These are phyloP conservation scores for Sinopyrophorus schimmeli DNA, from an alignment of 2,888 invertebrate species.

Conservation along the genomic window DNA sequence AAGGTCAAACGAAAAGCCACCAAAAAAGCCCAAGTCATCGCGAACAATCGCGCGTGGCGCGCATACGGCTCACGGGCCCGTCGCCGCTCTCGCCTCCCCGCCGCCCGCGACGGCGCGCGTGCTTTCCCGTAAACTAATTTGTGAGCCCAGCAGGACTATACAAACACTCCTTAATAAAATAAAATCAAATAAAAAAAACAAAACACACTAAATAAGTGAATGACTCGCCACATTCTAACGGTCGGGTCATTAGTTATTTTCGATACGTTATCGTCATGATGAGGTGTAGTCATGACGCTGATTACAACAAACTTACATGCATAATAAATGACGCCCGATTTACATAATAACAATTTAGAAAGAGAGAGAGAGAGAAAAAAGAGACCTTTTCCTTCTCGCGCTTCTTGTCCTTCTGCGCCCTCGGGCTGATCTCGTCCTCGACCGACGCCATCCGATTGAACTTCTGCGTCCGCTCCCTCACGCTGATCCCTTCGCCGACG, in stretches of 20 bases:
- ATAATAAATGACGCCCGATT: slow-evolving; percentile 25
- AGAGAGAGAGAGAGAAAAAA: too few relatives aligned
- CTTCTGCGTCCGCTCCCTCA: slow-evolving; percentile 90
- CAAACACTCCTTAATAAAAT: slow-evolving; percentile 62
- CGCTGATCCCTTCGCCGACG: slow-evolving; percentile 74
- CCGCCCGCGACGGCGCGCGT: slow-evolving; percentile 27
- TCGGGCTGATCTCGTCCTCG: slow-evolving; percentile 64
- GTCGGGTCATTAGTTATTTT: slow-evolving; percentile 55
- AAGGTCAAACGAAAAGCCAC: too few relatives aligned
- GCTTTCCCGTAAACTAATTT: slow-evolving; percentile 60
- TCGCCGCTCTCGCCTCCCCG: too few relatives aligned
- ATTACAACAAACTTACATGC: slow-evolving; percentile 45
- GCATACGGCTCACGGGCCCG: too few relatives aligned
- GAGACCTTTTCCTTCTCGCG: slow-evolving; percentile 57
- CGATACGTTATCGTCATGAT: slow-evolving; percentile 54
- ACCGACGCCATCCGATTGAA: slow-evolving; percentile 91
- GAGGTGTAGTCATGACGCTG: slow-evolving; percentile 54
- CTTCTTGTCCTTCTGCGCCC: slow-evolving; percentile 54
- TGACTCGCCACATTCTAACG: slow-evolving; percentile 63
- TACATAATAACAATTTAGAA: slow-evolving; percentile 22
- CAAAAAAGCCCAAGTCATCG: too few relatives aligned
- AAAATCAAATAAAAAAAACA: too few relatives aligned
- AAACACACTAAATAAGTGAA: slow-evolving; percentile 63
- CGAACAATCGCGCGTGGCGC: too few relatives aligned
- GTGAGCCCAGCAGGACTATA: slow-evolving; percentile 66